Conservation (phyloP, 2,113 vertebrate species). For the Platysternon megacephalum region DNA sequence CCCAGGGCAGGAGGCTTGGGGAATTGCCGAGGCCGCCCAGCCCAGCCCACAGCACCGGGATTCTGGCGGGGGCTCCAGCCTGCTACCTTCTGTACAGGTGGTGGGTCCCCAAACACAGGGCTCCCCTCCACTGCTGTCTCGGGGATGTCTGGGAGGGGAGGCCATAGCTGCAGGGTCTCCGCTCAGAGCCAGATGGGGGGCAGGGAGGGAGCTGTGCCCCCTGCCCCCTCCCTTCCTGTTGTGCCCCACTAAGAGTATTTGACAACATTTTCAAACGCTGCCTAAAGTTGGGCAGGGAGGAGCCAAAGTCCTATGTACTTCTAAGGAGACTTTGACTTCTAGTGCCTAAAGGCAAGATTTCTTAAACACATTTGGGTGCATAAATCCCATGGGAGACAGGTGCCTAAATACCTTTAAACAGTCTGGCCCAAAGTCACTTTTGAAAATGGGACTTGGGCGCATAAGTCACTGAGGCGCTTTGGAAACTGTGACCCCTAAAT, state of each 20-base stretch:
- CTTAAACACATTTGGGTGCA: background rate
- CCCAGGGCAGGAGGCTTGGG: background rate
- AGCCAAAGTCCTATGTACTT: background rate
- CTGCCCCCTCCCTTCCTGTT: background rate
- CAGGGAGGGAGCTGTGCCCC: no score
- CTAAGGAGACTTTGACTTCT: background rate
- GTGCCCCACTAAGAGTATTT: background rate
- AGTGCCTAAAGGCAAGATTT: background rate
- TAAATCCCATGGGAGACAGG: background rate
- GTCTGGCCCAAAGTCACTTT: background rate
- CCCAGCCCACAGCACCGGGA: background rate
- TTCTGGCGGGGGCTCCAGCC: no score
- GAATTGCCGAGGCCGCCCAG: background rate
- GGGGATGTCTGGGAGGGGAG: background rate
- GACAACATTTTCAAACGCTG: rapidly evolving
- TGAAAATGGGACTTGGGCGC: background rate
- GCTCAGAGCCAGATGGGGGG: background rate
- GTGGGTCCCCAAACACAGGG: background rate
- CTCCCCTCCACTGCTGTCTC: background rate
- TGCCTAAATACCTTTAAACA: background rate
- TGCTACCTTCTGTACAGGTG: background rate
- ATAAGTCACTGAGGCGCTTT: background rate
- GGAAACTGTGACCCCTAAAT: background rate
- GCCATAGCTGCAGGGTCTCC: background rate
- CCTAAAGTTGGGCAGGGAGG: background rate